These are phyloP conservation scores for Prionace glauca DNA, from an alignment of 2,797 vertebrate species.

Conservation along the genomic window DNA sequence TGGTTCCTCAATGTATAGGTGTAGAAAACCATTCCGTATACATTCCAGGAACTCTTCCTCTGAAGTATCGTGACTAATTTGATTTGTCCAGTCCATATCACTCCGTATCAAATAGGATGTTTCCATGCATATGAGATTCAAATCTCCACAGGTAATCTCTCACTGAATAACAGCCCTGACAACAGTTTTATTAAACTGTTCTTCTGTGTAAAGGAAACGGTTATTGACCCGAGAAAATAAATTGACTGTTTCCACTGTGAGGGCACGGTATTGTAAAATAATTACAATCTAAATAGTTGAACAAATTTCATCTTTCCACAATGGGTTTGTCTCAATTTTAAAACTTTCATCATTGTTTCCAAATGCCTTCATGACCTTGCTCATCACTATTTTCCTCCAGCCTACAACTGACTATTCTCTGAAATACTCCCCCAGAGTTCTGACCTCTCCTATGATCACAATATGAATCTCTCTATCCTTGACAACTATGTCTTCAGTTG, in stretches of 20 bases:
- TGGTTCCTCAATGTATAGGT: no score
- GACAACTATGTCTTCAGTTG: not conserved
- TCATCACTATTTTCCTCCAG: not conserved
- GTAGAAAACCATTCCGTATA: no score
- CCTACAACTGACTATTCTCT: not conserved
- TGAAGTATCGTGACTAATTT: no score
- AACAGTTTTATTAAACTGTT: not conserved
- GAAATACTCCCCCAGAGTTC: not conserved
- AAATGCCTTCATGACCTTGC: not conserved
- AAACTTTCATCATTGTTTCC: not conserved
- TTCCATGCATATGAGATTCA: not conserved
- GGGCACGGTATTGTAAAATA: not conserved
- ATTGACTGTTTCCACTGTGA: not conserved
- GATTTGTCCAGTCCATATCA: not conserved
- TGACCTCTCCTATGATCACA: not conserved
- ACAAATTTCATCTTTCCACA: not conserved
- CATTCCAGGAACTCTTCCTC: no score
- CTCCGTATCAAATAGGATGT: not conserved
- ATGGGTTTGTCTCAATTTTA: not conserved
- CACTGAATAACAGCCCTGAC: not conserved
- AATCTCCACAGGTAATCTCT: not conserved
- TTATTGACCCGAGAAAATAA: slow-evolving; percentile 6
- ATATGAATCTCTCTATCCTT: not conserved
- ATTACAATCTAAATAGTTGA: not conserved
- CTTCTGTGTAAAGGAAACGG: not conserved